Base-by-base conservation (phyloP, 1,140 invertebrate genomes). In the Lamellibrachia luymesi region DNA sequence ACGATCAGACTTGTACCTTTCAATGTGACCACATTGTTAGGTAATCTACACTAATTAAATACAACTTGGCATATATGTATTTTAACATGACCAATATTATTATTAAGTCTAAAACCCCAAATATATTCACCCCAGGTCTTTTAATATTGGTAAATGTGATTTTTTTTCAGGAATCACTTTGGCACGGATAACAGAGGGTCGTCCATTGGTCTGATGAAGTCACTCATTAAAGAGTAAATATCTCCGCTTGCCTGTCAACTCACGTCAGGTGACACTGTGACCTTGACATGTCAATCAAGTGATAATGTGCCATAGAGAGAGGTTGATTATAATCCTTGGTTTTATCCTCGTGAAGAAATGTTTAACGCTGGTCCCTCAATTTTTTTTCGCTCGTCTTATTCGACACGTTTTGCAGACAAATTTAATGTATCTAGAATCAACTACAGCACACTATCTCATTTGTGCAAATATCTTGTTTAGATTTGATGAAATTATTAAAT, bases 91-190 rank as follows among this genome's bases (percentile, higher is more conserved):
- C 38, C 38, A 38, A 38, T 38, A 38, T 38, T 38, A 38, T 38
- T 38, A 38, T 38, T 38, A 38, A 38, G 38, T 38, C 38, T 38
- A 38, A 38, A 38, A 38, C 38, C 38, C 38, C 17, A 91, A 8
- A 38, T 38, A 91, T 91, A 51, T 50, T 91, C 49, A 2, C 2
- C 90, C 27, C 90, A 51, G 13, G 22, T 51, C 50, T 0, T 50
- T 51, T 51, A 51, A 50, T 38, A 50, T 92, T 13, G 38, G 50
- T 52, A 93, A 80, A 51, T 90, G 51, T 92, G 93, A 94, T n/a
- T 93, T 93, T 52, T 52, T 95, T 95, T 90, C 94, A 96, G 96
- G 96, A 96, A 96, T 94, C 96, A 97, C 94, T 96, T 96, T 95
- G 96, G 96, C 51, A 93, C 93, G 93, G 95, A 95, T 25, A 96